phyloP scores from a whole-genome alignment of 2,797 vertebrate genomes.

The Eupleurogrammus muticus region DNA sequence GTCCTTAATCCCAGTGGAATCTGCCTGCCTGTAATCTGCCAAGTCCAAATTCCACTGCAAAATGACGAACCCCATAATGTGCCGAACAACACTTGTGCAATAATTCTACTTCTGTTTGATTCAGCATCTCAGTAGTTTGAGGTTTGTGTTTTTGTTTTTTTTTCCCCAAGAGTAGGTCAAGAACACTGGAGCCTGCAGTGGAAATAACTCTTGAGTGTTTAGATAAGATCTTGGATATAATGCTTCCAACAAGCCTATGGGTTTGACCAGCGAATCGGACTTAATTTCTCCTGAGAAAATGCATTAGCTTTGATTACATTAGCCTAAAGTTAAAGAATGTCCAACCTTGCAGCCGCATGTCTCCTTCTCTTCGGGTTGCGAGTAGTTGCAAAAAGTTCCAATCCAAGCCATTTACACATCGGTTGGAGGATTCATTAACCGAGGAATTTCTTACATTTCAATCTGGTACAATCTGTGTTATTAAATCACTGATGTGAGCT shows the following conservation, averaged over 20 bases:
- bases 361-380: neutral
- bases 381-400: neutral
- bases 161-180: neutral
- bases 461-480: neutral
- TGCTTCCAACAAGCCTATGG: neutral
- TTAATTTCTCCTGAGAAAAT: neutral
- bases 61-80: neutral
- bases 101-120: neutral
- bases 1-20: conserved; percentile 16
- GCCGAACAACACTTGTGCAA: neutral
- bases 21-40: conserved; percentile 14
- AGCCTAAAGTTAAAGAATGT: neutral
- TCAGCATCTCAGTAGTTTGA: neutral
- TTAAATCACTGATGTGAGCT: neutral
- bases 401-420: neutral
- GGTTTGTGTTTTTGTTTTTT: neutral
- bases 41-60: conserved; percentile 1
- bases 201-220: neutral
- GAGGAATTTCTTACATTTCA: neutral
- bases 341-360: too few relatives aligned
- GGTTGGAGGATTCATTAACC: neutral
- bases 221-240: neutral
- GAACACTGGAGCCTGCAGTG: neutral
- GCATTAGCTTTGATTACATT: neutral
- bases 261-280: neutral